Percentiles rank a stretch among this genome's conserved stretches.
phyloP scores from a whole-genome alignment of 2,113 vertebrate species.

The Lamprotornis superbus region DNA sequence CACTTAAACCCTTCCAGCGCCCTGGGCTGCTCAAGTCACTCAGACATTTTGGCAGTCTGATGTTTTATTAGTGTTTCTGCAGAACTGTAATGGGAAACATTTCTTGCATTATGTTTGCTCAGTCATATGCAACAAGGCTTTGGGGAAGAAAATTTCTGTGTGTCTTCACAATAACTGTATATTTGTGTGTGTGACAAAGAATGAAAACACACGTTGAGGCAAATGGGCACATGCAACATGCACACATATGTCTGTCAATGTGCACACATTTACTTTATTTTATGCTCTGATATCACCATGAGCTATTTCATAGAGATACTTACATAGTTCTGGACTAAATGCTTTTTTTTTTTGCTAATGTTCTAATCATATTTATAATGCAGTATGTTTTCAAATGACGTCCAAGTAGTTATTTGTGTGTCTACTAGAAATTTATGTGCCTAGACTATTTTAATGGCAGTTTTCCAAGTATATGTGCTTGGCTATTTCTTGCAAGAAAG shows the following conservation, averaged over 20 bases:
- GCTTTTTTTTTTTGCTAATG: not conserved
- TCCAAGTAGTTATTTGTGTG: not conserved
- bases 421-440: not conserved
- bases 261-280: not conserved
- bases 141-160: not conserved
- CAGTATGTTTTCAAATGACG: not conserved
- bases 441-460: not conserved
- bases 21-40: not conserved
- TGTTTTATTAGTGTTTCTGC: not conserved
- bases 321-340: not conserved
- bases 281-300: not conserved
- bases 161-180: fast-evolving
- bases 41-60: not conserved
- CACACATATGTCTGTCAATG: fast-evolving
- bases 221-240: fast-evolving
- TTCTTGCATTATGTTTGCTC: not conserved
- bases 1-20: not conserved
- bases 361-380: not conserved
- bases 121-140: not conserved
- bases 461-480: not conserved
- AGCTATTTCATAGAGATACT: not conserved
- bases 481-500: not conserved
- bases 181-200: not conserved
- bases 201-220: fast-evolving
- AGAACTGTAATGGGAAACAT: not conserved